Evolutionary conservation across 1,140 invertebrate species (phyloP), one percentile per base, ranked within the genome.

Genomic region (Oryzaephilus surinamensis): DNA sequence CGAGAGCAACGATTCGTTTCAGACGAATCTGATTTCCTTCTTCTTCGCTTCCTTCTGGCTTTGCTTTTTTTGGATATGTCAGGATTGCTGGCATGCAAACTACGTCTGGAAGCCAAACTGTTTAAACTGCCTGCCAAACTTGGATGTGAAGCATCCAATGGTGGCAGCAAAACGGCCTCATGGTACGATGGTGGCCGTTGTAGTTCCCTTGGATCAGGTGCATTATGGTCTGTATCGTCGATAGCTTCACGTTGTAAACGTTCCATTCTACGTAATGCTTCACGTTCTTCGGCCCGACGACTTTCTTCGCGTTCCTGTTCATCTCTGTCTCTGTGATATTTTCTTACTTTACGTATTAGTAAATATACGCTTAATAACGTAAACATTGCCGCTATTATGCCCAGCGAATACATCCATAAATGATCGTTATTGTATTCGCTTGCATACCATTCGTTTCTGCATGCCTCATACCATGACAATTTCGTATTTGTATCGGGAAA

Each of bases 141-240:
- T 48, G 71, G 66, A 46, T 66, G 69, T 0, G 73, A 75, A 5
- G 63, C 55, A 43, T 70, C 70, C 33, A 74, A 44, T 50, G 76
- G 72, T 11, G 77, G 76, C 72, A 84, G 76, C 6, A 72, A 66
- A 32, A 84, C 63, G 7, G 79, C 81, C 61, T 83, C 80, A 43
- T 74, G 74, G 50, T 84, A 83, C n/a, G 71, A 75, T 1, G 81
- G 81, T 34, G 78, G 72, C 5, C 67, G 64, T 20, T 77, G 66
- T 10, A 77, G 59, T 62, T 82, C 79, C 38, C 76, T 58, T 55
- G 69, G 64, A 67, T 77, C 66, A 50, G 75, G 57, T 44, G 77
- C 61, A 52, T 70, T 76, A 52, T 69, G 57, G 42, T 69, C 51
- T 18, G 62, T 64, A 50, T 55, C 33, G 54, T 58, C 19, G 41